Conservation (phyloP, 2,888 invertebrate species). For the Microplitis manilae region DNA sequence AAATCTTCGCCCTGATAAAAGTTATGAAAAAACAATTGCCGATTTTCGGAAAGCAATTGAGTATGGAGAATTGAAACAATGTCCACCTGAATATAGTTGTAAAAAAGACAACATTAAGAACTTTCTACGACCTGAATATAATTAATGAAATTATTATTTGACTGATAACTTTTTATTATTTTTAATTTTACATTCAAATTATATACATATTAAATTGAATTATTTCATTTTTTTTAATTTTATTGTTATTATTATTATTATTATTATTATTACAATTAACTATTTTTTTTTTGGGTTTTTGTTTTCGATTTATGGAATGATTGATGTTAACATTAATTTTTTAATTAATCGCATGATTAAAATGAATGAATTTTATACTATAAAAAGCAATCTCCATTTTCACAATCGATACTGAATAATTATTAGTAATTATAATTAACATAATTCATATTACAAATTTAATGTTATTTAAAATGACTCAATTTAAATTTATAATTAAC, state of each 20-base stretch:
- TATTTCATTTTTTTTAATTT: slow-evolving; percentile 4
- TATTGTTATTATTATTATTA: neutral
- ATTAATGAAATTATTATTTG: slow-evolving; percentile 9
- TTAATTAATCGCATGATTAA: slow-evolving; percentile 19
- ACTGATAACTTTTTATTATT: slow-evolving; percentile 5
- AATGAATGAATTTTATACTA: slow-evolving; percentile 9
- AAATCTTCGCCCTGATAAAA: slow-evolving; percentile 71
- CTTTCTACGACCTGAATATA: slow-evolving; percentile 58
- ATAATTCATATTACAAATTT: neutral
- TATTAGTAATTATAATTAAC: slow-evolving; percentile 5
- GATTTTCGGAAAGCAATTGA: slow-evolving; percentile 80
- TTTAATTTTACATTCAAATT: slow-evolving; percentile 17
- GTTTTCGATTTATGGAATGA: slow-evolving; percentile 2
- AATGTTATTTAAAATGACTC: neutral
- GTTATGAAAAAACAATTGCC: slow-evolving; percentile 78
- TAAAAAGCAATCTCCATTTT: slow-evolving; percentile 8
- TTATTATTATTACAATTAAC: neutral
- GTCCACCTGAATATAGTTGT: slow-evolving; percentile 66
- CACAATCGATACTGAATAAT: slow-evolving; percentile 12
- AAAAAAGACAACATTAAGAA: slow-evolving; percentile 66
- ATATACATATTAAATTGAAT: slow-evolving; percentile 12
- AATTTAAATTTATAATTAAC: neutral
- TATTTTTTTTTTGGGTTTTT: slow-evolving; percentile 1
- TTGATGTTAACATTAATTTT: slow-evolving; percentile 4
- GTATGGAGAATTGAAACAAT: slow-evolving; percentile 74